A percentile compares a stretch with the other conserved stretches of the same genome.
Conservation (phyloP, 2,113 vertebrate species). For the Trochalopteron elliotii region DNA sequence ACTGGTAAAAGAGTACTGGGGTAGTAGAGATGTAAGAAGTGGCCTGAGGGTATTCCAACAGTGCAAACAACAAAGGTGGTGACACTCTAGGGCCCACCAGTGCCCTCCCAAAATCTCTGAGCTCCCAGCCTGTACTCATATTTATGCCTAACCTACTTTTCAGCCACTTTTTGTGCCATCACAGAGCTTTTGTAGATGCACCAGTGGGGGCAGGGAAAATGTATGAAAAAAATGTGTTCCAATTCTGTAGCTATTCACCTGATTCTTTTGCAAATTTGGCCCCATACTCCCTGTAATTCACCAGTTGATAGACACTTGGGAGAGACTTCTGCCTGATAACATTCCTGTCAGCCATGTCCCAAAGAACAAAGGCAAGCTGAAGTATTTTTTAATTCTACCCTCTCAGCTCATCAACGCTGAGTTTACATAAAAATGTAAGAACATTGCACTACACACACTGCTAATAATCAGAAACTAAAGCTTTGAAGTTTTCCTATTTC, state of each 20-base stretch:
- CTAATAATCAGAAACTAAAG: conserved; percentile 76
- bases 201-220: not conserved
- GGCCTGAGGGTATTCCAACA: not conserved
- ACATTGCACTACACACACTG: conserved; percentile 71
- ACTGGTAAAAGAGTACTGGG: not conserved
- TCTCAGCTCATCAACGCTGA: conserved; percentile 77
- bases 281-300: conserved; percentile 27
- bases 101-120: not conserved
- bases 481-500: conserved; percentile 79
- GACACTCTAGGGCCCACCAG: not conserved
- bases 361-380: conserved; percentile 77
- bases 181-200: conserved; percentile 9
- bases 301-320: conserved; percentile 23
- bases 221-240: not conserved
- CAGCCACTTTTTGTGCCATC: not conserved
- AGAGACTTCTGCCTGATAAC: conserved; percentile 41
- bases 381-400: conserved; percentile 76
- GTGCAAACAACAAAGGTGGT: rapidly evolving
- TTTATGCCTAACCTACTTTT: conserved; percentile 61
- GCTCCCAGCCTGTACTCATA: not conserved
- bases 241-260: conserved; percentile 57
- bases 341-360: conserved; percentile 66
- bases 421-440: conserved; percentile 79
- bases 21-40: not conserved
- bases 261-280: conserved; percentile 64